A percentile compares a stretch with the other conserved stretches of the same genome.
Evolutionary conservation across 2,797 vertebrate genomes (phyloP).

Genomic region (Lagodon rhomboides): DNA sequence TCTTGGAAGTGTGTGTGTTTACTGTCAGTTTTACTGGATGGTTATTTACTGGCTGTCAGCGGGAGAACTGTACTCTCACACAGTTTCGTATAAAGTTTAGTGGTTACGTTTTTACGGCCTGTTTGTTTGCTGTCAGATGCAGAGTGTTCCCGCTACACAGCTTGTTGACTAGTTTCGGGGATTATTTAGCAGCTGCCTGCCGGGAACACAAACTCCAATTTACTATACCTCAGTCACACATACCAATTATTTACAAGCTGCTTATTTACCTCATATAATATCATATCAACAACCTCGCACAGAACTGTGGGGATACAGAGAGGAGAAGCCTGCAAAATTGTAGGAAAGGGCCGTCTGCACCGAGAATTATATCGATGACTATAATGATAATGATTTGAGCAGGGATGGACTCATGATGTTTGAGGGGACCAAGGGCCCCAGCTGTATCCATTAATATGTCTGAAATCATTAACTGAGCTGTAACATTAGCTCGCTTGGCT

Average conservation of each 20-base stretch:
- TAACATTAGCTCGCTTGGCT: too few relatives aligned
- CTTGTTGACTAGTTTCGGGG: slow-evolving; percentile 30
- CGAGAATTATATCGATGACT: too few relatives aligned
- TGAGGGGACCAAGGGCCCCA: too few relatives aligned
- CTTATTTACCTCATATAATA: slow-evolving; percentile 1
- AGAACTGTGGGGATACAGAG: not conserved
- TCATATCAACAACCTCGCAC: not conserved
- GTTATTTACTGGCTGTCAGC: slow-evolving; percentile 75
- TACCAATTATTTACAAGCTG: slow-evolving; percentile 32
- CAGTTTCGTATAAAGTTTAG: slow-evolving; percentile 31
- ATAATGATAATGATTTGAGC: too few relatives aligned
- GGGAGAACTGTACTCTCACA: slow-evolving; percentile 42
- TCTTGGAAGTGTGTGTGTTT: slow-evolving; percentile 56
- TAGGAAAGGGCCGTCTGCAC: too few relatives aligned
- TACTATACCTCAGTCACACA: slow-evolving; percentile 29
- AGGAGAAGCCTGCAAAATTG: not conserved
- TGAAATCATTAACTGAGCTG: too few relatives aligned
- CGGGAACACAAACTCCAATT: slow-evolving; percentile 34
- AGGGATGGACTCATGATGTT: too few relatives aligned
- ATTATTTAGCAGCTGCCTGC: slow-evolving; percentile 46
- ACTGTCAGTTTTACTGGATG: slow-evolving; percentile 63
- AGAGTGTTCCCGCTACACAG: slow-evolving; percentile 11
- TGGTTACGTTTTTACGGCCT: slow-evolving; percentile 54
- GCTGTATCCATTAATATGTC: too few relatives aligned
- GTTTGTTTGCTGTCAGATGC: slow-evolving; percentile 51